These are phyloP conservation scores for Melieria omissa DNA, from an alignment of 2,888 invertebrate genomes.

Conservation along the genomic window DNA sequence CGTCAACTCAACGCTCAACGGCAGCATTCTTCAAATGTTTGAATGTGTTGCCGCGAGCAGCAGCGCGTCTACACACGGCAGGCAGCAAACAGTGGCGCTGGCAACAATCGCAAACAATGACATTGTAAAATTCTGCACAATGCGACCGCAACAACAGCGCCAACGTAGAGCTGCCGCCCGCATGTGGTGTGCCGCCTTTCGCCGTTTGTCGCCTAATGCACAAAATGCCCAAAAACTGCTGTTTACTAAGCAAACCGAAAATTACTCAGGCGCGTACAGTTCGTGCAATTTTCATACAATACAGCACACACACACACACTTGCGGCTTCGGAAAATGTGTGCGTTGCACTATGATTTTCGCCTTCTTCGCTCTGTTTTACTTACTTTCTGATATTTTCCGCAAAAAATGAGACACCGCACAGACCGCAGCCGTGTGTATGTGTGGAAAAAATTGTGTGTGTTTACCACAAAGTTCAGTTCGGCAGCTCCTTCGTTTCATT, in stretches of 20 bases:
- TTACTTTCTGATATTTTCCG: too few species aligned
- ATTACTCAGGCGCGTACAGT: neutral
- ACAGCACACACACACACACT: neutral
- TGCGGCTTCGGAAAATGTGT: neutral
- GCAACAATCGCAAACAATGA: neutral
- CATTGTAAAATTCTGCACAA: neutral
- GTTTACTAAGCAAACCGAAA: constrained; percentile 23
- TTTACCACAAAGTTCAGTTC: constrained; percentile 14
- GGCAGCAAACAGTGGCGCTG: neutral
- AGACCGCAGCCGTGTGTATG: neutral
- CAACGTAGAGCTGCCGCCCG: neutral
- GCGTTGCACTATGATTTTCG: too few species aligned
- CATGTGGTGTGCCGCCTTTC: neutral
- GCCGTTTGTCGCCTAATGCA: constrained; percentile 5
- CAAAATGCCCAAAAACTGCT: constrained; percentile 19
- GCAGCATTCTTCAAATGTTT: too few species aligned
- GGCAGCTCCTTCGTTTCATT: too few species aligned
- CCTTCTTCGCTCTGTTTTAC: too few species aligned
- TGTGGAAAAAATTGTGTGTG: constrained; percentile 6
- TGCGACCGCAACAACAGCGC: constrained; percentile 9
- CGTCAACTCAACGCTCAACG: too few species aligned
- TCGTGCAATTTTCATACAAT: constrained; percentile 23
- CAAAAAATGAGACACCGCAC: too few species aligned
- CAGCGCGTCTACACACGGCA: constrained; percentile 18
- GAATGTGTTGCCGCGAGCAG: neutral